phyloP scores from a whole-genome alignment of 2,888 invertebrate species.

The Pherbina coryleti region DNA sequence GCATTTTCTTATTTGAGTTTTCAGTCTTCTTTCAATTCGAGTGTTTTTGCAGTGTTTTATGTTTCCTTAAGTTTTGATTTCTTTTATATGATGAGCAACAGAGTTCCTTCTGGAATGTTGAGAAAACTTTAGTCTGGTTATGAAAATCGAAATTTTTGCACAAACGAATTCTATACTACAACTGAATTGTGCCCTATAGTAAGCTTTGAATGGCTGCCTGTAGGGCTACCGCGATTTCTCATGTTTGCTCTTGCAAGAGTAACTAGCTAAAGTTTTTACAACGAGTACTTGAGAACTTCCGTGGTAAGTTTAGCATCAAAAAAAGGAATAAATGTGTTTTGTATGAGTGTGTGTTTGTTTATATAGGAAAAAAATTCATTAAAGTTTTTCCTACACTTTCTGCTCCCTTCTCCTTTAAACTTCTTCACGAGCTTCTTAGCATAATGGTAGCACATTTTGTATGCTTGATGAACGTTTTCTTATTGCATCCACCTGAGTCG shows the following conservation, averaged over 20 bases:
- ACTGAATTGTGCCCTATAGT: no score
- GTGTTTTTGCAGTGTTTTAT: neutral
- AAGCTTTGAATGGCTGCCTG: neutral
- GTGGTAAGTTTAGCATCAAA: neutral
- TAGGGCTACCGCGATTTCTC: neutral
- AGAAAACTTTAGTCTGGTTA: neutral
- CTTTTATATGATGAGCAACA: no score
- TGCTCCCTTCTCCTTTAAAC: neutral
- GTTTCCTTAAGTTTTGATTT: neutral
- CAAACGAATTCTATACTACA: no score
- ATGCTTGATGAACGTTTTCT: neutral
- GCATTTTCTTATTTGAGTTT: conserved; percentile 3
- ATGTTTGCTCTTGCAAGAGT: neutral
- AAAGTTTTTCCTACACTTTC: neutral
- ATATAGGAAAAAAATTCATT: neutral
- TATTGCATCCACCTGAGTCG: neutral
- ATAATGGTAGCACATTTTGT: neutral
- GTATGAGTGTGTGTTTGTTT: no score
- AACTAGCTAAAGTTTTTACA: neutral
- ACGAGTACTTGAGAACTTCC: neutral
- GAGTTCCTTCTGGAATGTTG: neutral
- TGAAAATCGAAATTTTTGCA: no score
- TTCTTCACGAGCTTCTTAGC: neutral
- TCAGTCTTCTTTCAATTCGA: neutral
- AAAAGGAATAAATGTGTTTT: neutral